Conservation (phyloP, 2,113 vertebrate genomes). For the Saguinus imperator region DNA sequence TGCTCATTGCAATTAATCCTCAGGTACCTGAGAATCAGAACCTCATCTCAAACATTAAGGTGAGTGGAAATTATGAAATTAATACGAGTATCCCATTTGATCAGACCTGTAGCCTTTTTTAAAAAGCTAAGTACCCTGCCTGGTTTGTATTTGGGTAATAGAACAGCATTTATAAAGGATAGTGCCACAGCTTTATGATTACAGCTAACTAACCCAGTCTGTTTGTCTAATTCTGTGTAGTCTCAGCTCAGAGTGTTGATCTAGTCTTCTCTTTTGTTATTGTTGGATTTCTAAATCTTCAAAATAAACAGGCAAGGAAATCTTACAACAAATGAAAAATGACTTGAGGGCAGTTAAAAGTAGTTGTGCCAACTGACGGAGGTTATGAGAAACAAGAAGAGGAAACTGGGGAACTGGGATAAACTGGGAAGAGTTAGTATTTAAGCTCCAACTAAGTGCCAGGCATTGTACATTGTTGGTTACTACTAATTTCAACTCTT, state of each 20-base stretch:
- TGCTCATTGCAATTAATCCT: slow-evolving; percentile 79
- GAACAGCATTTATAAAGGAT: background rate
- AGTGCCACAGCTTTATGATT: background rate
- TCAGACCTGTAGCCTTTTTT: background rate
- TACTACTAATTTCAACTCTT: background rate
- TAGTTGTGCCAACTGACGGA: background rate
- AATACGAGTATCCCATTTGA: background rate
- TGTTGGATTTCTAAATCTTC: slow-evolving; percentile 31
- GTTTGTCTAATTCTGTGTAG: background rate
- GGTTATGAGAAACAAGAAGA: background rate
- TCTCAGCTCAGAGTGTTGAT: background rate
- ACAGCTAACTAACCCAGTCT: background rate
- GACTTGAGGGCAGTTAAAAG: background rate
- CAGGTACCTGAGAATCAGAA: slow-evolving; percentile 67
- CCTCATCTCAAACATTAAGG: slow-evolving; percentile 79
- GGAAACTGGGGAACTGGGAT: background rate
- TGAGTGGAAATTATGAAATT: slow-evolving; percentile 50
- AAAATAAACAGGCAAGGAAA: slow-evolving; percentile 50
- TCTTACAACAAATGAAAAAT: slow-evolving; percentile 15
- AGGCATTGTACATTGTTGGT: background rate
- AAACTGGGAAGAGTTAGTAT: background rate
- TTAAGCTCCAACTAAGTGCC: background rate
- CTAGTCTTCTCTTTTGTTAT: background rate
- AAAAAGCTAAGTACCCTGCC: background rate
- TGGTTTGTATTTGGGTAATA: background rate